phyloP scores from a whole-genome alignment of 2,113 vertebrate species.

The Aspiorhynchus laticeps region DNA sequence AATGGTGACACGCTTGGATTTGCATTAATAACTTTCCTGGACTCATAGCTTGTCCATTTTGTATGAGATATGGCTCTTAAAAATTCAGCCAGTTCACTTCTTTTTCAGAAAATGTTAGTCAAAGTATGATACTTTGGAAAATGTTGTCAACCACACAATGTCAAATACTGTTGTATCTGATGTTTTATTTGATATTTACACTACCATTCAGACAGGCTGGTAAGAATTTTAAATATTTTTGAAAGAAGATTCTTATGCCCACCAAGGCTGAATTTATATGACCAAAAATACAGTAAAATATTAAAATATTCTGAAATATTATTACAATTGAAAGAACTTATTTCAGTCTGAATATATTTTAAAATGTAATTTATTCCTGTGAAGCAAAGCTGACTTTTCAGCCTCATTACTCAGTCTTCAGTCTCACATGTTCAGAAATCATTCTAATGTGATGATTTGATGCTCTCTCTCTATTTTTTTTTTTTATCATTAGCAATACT shows the following conservation, averaged over 20 bases:
- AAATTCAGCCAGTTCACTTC: background rate
- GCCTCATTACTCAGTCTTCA: background rate
- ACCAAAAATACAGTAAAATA: background rate
- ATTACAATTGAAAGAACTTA: background rate
- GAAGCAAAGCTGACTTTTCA: background rate
- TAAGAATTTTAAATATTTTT: too few relatives aligned
- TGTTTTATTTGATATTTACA: background rate
- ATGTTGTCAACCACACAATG: background rate
- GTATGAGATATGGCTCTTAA: background rate
- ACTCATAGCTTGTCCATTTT: background rate
- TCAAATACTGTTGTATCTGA: background rate
- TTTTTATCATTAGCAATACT: background rate
- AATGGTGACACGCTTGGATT: background rate
- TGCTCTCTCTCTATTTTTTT: background rate
- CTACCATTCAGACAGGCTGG: background rate
- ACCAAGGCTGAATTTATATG: background rate
- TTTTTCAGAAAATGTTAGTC: background rate
- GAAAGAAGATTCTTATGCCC: background rate
- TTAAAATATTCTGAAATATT: background rate
- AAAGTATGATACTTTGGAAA: background rate
- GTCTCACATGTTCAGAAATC: background rate
- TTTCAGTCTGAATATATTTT: background rate
- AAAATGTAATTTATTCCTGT: background rate
- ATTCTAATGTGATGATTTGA: background rate
- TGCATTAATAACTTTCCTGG: background rate